phyloP scores from a whole-genome alignment of 2,797 vertebrate species.

The Cossypha caffra region DNA sequence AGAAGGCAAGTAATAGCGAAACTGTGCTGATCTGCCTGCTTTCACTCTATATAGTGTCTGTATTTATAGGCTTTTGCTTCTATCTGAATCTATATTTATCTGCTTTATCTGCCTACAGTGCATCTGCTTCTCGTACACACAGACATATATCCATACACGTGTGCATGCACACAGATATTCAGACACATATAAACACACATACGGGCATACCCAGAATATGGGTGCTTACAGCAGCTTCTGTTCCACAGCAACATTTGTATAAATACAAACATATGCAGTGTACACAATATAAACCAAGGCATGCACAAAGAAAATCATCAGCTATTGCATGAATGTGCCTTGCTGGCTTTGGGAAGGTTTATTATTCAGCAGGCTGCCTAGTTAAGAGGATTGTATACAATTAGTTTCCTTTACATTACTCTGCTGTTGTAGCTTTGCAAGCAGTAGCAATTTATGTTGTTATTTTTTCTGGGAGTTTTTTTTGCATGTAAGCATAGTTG shows the following conservation, averaged over 20 bases:
- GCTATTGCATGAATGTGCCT: conserved; percentile 13
- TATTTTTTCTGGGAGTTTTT: background rate
- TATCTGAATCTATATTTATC: conserved; percentile 83
- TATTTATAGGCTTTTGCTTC: conserved; percentile 80
- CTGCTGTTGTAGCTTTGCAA: background rate
- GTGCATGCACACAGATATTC: conserved; percentile 61
- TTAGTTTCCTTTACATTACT: conserved; percentile 11
- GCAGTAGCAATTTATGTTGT: background rate
- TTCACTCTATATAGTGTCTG: conserved; percentile 73
- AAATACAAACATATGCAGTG: conserved; percentile 70
- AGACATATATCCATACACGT: conserved; percentile 74
- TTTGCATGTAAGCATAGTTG: background rate
- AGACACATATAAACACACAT: conserved; percentile 73
- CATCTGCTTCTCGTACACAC: conserved; percentile 82
- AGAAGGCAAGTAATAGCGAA: conserved; percentile 75
- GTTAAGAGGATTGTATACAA: background rate
- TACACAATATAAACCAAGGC: conserved; percentile 35
- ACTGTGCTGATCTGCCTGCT: conserved; percentile 67
- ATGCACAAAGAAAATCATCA: conserved; percentile 25
- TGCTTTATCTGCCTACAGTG: conserved; percentile 81
- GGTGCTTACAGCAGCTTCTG: conserved; percentile 62
- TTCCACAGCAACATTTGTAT: conserved; percentile 50
- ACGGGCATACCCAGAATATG: conserved; percentile 51
- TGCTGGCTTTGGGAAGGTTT: conserved; percentile 18
- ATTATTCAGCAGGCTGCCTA: background rate